phyloP scores from a whole-genome alignment of 2,888 invertebrate species.

The Melangyna quadrimaculata region DNA sequence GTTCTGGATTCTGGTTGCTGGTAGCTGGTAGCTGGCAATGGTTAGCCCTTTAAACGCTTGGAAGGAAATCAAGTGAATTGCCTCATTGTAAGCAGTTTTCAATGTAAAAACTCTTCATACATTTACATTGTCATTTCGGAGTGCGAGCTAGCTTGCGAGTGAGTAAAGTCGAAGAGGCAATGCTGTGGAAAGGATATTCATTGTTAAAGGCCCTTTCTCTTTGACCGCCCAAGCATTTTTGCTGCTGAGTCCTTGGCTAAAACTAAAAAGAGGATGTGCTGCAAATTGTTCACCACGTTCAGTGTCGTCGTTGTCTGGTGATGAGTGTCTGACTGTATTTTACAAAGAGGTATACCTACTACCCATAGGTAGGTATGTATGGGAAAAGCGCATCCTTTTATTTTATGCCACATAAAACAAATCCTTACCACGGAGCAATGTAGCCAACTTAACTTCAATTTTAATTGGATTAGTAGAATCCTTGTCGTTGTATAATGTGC shows the following conservation, averaged over 20 bases:
- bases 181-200: constrained; percentile 7
- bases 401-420: constrained; percentile 49
- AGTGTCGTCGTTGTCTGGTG: not conserved
- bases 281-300: not conserved
- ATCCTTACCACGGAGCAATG: constrained; percentile 50
- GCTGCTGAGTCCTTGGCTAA: constrained; percentile 40
- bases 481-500: constrained; percentile 24
- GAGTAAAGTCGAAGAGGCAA: not conserved
- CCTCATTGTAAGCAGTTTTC: constrained; percentile 58
- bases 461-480: constrained; percentile 68
- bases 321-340: not conserved
- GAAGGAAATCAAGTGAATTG: constrained; percentile 54
- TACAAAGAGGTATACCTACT: too few species aligned
- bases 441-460: constrained; percentile 67
- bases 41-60: constrained; percentile 26
- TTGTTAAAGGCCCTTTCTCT: constrained; percentile 32
- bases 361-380: not conserved
- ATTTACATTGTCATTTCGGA: constrained; percentile 33
- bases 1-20: too few species aligned
- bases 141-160: not conserved
- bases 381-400: constrained; percentile 49
- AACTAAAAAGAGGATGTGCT: constrained; percentile 38
- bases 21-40: not conserved
- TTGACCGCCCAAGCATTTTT: constrained; percentile 41
- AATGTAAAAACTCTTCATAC: constrained; percentile 36